Conservation (phyloP, 2,888 invertebrate genomes). For the Rhodophaea formosa region DNA sequence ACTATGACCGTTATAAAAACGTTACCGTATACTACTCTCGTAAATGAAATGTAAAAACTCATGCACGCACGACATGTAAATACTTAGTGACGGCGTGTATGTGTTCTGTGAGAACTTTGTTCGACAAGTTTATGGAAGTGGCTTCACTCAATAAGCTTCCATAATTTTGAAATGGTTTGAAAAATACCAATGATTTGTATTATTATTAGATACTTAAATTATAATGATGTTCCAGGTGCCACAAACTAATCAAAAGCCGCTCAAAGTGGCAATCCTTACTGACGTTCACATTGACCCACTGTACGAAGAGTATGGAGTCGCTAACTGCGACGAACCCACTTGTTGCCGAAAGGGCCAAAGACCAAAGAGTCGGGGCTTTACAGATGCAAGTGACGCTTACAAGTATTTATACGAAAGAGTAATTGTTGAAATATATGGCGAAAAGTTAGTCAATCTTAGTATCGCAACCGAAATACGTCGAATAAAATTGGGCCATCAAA, state of each 20-base stretch:
- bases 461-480: slow-evolving; percentile 41
- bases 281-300: slow-evolving; percentile 90
- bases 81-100: too few relatives aligned
- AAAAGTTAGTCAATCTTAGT: slow-evolving; percentile 48
- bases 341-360: slow-evolving; percentile 87
- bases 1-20: too few relatives aligned
- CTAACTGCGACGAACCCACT: slow-evolving; percentile 87
- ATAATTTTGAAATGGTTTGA: too few relatives aligned
- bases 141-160: too few relatives aligned
- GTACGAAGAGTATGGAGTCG: slow-evolving; percentile 85
- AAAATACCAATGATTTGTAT: too few relatives aligned
- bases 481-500: slow-evolving; percentile 19
- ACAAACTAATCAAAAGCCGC: slow-evolving; percentile 37
- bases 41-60: too few relatives aligned
- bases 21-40: too few relatives aligned
- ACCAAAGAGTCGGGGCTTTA: slow-evolving; percentile 41
- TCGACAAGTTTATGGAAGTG: too few relatives aligned
- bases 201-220: too few relatives aligned
- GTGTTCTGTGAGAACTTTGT: too few relatives aligned
- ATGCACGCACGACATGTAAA: too few relatives aligned
- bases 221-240: slow-evolving; percentile 34
- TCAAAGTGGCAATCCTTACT: slow-evolving; percentile 84
- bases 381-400: slow-evolving; percentile 37
- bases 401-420: slow-evolving; percentile 46
- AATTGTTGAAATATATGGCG: slow-evolving; percentile 42